Evolutionary conservation across 2,113 vertebrate genomes (phyloP).

Genomic region (Leiothrix lutea): DNA sequence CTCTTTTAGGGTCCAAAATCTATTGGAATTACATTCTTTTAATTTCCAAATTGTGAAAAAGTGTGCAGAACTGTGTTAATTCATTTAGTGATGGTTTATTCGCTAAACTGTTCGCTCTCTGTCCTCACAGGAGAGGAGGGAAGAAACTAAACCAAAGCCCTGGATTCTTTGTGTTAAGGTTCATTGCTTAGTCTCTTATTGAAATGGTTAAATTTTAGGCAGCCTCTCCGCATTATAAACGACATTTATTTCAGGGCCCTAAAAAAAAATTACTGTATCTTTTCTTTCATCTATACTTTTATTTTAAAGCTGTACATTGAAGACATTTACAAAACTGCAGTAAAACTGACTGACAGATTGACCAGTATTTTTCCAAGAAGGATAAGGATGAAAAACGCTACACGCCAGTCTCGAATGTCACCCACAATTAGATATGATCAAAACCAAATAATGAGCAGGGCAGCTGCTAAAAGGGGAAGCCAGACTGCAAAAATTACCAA

Average conservation of each 20-base stretch:
- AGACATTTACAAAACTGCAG: conserved; percentile 15
- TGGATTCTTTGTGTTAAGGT: neutral
- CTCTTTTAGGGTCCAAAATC: neutral
- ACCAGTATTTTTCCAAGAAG: conserved; percentile 4
- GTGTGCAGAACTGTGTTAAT: neutral
- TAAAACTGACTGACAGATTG: neutral
- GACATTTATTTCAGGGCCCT: neutral
- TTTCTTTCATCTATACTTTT: neutral
- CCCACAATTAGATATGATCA: conserved; percentile 37
- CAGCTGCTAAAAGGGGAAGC: conserved; percentile 36
- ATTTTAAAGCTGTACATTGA: neutral
- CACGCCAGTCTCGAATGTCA: conserved; percentile 7
- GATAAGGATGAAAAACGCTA: neutral
- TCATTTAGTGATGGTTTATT: neutral
- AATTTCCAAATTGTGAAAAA: neutral
- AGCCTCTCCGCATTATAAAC: neutral
- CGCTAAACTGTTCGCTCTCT: neutral
- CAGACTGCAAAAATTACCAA: conserved; percentile 19
- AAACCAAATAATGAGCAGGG: conserved; percentile 58
- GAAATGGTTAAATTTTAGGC: neutral
- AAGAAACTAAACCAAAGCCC: neutral
- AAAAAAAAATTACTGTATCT: neutral
- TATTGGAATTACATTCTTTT: neutral
- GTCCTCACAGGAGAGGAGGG: neutral
- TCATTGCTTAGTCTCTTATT: neutral